phyloP scores from a whole-genome alignment of 2,113 vertebrate species.

The Uropsilus gracilis region DNA sequence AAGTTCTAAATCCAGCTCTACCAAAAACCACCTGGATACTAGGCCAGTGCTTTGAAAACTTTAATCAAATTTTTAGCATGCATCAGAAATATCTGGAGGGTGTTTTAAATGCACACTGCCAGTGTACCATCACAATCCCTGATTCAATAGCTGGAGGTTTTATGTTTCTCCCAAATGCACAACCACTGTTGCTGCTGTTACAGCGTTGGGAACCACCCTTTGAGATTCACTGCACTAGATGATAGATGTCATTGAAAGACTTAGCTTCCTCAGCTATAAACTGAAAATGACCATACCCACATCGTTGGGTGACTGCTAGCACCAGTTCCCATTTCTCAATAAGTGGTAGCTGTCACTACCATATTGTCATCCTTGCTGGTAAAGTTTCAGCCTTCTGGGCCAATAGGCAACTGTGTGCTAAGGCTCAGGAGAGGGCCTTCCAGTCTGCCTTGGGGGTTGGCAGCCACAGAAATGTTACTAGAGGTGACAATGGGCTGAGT shows the following conservation, averaged over 20 bases:
- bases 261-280: neutral
- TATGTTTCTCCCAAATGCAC: neutral
- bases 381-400: neutral
- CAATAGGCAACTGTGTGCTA: neutral
- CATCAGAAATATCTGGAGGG: neutral
- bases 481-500: neutral
- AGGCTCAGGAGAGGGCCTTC: neutral
- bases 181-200: neutral
- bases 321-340: accelerated
- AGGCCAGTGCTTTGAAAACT: neutral
- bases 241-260: too few relatives aligned
- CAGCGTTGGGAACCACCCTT: accelerated
- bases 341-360: too few relatives aligned
- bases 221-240: neutral
- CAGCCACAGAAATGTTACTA: neutral
- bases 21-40: neutral
- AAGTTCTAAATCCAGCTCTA: neutral
- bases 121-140: neutral
- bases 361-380: neutral
- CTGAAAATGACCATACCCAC: neutral
- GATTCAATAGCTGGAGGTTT: neutral
- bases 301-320: too few relatives aligned
- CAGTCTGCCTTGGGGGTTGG: neutral
- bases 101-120: neutral
- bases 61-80: neutral